phyloP scores from a whole-genome alignment of 2,888 invertebrate species.

The Agriopis marginaria region DNA sequence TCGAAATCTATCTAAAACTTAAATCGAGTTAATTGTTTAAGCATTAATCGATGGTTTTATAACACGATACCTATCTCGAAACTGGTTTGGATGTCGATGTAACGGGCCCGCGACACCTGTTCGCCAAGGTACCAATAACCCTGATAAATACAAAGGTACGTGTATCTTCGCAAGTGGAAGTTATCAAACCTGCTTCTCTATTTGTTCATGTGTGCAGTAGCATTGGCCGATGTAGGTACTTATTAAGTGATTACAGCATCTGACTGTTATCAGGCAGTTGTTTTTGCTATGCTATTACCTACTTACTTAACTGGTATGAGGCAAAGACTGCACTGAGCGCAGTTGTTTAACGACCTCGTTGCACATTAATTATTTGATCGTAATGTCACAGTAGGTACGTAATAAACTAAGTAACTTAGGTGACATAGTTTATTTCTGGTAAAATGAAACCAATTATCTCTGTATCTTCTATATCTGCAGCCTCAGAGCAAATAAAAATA shows the following conservation, averaged over 20 bases:
- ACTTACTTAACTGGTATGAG: conserved; percentile 11
- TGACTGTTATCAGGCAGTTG: conserved; percentile 41
- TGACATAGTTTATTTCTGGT: too few species aligned
- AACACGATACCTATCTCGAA: conserved; percentile 57
- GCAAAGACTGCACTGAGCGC: conserved; percentile 13
- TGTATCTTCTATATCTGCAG: too few species aligned
- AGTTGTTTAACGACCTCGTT: conserved; percentile 9
- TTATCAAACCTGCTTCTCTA: conserved; percentile 11
- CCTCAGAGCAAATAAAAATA: too few species aligned
- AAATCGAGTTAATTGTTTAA: conserved; percentile 31
- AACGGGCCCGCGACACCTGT: conserved; percentile 69
- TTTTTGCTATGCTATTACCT: conserved; percentile 15
- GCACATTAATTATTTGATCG: conserved; percentile 1
- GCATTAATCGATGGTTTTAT: conserved; percentile 56
- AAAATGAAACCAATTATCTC: too few species aligned
- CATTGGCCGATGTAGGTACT: conserved; percentile 50
- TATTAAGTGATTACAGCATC: conserved; percentile 54
- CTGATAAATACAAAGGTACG: conserved; percentile 41
- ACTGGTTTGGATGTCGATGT: conserved; percentile 59
- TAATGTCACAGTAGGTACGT: neutral
- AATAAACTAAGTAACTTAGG: neutral
- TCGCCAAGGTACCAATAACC: conserved; percentile 48
- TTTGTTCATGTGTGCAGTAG: conserved; percentile 45
- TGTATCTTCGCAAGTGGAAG: conserved; percentile 9
- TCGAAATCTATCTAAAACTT: conserved; percentile 35